Evolutionary conservation across 2,888 invertebrate species (phyloP), one percentile per base, ranked within the genome.

Genomic region (Branchipolynoe longqiensis): DNA sequence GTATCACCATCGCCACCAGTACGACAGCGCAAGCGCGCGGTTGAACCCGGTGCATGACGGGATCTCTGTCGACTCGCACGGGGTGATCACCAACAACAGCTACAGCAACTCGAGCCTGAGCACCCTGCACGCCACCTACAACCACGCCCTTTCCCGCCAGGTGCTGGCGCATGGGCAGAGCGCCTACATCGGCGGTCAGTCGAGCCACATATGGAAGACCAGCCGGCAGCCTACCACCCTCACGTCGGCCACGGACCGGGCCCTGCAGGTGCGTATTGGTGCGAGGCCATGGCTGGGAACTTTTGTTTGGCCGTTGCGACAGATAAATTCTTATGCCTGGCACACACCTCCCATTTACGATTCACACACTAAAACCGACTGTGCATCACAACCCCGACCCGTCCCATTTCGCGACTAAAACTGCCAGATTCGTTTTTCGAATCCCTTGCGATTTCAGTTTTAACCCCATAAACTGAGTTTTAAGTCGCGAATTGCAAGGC

Each of bases 51-150:
- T 82, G 33, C 78, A 78, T 18, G 78, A 78, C 25, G n/a, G n/a
- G 25, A n/a, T n/a, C 36, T 1, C 58, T 2, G 18, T 12, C 28
- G n/a, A n/a, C n/a, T 8, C 8, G 12, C 82, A 58, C 56, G 36
- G n/a, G 14, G 82, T 59, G 31, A 81, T 31, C 62, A 40, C 28
- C 41, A 83, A 73, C 58, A 83, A 73, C 41, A 83, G 74, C 54
- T 85, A 73, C 83, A 85, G 74, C 83, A 85, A 83, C 41, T 33
- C 28, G n/a, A 81, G 33, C 54, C 59, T 82, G 18, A 58, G 82
- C 56, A 82, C 82, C 14, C 59, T 82, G 36, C 82, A 82, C 58
- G 36, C 82, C 31, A 58, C 82, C 25, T 78, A 78, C 78, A 78
- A 78, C 78, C 78, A 78, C n/a, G 78, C 78, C 22, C 31, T 78